phyloP scores from a whole-genome alignment of 2,113 vertebrate genomes.

The Edolisoma coerulescens region DNA sequence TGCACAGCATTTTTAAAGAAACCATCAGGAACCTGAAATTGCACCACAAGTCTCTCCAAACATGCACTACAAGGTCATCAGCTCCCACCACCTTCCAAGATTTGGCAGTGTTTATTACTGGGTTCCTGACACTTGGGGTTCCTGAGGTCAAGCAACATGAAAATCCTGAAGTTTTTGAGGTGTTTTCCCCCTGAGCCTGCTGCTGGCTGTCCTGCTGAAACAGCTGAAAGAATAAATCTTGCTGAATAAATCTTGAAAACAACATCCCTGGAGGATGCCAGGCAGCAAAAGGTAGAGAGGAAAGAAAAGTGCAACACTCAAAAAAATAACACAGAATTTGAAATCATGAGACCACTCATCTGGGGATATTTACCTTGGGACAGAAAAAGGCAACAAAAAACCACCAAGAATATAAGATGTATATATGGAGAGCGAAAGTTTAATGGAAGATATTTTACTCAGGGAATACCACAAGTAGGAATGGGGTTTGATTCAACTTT shows the following conservation, averaged over 20 bases:
- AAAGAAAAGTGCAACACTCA: not conserved
- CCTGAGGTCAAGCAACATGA: not conserved
- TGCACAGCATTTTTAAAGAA: not conserved
- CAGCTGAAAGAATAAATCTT: not conserved
- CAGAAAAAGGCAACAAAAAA: not conserved
- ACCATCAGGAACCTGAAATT: not conserved
- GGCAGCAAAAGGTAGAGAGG: not conserved
- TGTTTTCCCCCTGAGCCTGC: not conserved
- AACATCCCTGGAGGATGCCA: not conserved
- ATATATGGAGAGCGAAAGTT: not conserved
- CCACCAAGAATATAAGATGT: not conserved
- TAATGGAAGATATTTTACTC: not conserved
- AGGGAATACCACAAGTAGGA: not conserved
- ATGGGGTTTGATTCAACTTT: not conserved
- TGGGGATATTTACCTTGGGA: not conserved
- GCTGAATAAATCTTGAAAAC: not conserved
- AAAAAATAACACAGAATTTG: not conserved
- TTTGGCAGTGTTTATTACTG: not conserved
- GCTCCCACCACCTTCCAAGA: not conserved
- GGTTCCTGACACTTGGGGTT: not conserved
- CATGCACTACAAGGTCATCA: not conserved
- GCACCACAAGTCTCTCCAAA: not conserved
- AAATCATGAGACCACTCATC: not conserved
- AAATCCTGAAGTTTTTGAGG: not conserved
- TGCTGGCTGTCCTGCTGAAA: not conserved